A percentile compares a stretch with the other conserved stretches of the same genome.
Evolutionary conservation across 1,140 invertebrate genomes (phyloP).

Genomic region (Mya arenaria): DNA sequence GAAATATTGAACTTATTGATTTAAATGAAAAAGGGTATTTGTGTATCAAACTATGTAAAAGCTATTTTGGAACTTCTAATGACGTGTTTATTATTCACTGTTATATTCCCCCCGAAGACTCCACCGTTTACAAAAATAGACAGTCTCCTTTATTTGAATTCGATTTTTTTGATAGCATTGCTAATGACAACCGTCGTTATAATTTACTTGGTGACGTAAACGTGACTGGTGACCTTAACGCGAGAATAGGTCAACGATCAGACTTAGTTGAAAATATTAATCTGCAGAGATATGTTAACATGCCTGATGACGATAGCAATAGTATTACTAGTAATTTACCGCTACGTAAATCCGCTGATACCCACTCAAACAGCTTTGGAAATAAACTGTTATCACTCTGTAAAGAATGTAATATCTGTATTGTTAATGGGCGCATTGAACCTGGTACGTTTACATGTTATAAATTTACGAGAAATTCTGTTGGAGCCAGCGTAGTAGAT

Average conservation of each 20-base stretch:
- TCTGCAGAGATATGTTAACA: constrained; percentile 4
- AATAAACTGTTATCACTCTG: not conserved
- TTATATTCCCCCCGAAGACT: too few species aligned
- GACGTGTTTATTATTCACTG: not conserved
- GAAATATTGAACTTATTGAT: not conserved
- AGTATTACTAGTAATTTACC: too few species aligned
- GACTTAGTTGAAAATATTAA: constrained; percentile 26
- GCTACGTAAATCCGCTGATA: not conserved
- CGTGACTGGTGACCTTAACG: not conserved
- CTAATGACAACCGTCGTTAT: not conserved
- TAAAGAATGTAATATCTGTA: constrained; percentile 13
- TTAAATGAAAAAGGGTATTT: not conserved
- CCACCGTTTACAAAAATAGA: not conserved
- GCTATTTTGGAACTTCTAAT: not conserved
- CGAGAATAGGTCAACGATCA: not conserved
- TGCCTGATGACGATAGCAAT: not conserved
- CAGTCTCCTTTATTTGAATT: constrained; percentile 14
- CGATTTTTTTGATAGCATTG: constrained; percentile 19
- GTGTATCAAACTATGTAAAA: not conserved
- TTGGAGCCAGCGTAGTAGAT: constrained; percentile 4
- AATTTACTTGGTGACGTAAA: not conserved
- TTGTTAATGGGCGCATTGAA: not conserved
- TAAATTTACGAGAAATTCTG: constrained; percentile 8
- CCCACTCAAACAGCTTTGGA: not conserved
- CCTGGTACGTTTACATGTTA: constrained; percentile 4